Percentiles rank a stretch among this genome's conserved stretches.
phyloP scores from a whole-genome alignment of 2,888 invertebrate genomes.

The Agrotis ipsilon region DNA sequence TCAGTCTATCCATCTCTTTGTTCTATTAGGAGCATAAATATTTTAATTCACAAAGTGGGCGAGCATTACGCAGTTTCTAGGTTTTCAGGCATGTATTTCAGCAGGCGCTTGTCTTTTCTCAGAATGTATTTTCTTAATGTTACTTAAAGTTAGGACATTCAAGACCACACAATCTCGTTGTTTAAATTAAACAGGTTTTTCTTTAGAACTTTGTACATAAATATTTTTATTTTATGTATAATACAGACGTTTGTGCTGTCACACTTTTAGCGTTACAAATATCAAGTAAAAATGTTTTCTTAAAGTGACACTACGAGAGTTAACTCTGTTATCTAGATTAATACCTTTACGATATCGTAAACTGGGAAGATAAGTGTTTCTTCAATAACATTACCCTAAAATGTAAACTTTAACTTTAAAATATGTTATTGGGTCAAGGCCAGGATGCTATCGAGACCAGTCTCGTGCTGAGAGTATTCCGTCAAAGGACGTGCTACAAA shows the following conservation, averaged over 20 bases:
- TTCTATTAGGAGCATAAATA: not conserved
- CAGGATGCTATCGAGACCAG: not conserved
- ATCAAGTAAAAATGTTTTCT: no score
- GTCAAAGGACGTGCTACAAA: slow-evolving; percentile 7
- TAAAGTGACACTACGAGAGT: not conserved
- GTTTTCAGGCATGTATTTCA: slow-evolving; percentile 16
- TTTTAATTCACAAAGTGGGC: slow-evolving; percentile 16
- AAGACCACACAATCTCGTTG: not conserved
- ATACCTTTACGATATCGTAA: no score
- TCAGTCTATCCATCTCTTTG: not conserved
- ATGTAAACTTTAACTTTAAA: not conserved
- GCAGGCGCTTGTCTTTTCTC: slow-evolving; percentile 16
- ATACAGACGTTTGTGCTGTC: not conserved
- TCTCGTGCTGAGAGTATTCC: not conserved
- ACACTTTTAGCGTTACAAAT: not conserved
- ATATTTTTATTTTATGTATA: not conserved
- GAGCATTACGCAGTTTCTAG: slow-evolving; percentile 7
- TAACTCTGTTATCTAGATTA: no score
- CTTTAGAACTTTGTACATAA: not conserved
- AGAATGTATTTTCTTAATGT: slow-evolving; percentile 5
- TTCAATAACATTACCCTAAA: not conserved
- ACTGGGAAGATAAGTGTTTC: no score
- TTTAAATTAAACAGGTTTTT: not conserved
- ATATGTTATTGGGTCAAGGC: not conserved
- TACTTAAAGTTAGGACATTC: not conserved